Base-by-base conservation (phyloP, 2,888 invertebrate species). In the Prosapia bicincta region DNA sequence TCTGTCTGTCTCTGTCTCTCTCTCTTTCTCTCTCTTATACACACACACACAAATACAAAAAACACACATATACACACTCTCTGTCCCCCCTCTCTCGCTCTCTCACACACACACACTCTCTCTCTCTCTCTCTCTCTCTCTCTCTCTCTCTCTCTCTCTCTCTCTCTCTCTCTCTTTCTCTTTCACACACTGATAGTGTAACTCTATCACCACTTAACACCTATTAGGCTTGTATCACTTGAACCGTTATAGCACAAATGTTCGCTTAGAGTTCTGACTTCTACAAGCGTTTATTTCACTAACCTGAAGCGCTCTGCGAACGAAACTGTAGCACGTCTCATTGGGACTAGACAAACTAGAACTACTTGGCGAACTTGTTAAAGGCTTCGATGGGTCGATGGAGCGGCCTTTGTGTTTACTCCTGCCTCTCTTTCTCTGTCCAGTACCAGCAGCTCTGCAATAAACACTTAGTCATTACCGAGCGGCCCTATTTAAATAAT, bases 241-340 rank as follows among this genome's bases (percentile, higher is more conserved):
- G 13, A 9, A 38, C 9, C 10, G 38, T 38, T 38, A 38, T 38
- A 38, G 10, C 13, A n/a, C n/a, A n/a, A n/a, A n/a, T n/a, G n/a
- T n/a, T n/a, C n/a, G n/a, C n/a, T n/a, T n/a, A n/a, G n/a, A n/a
- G n/a, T 20, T 24, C 13, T 69, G 15, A 13, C 26, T 20, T 69
- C 7, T 26, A 23, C 26, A 20, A 32, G 25, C 13, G n/a, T n/a
- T n/a, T n/a, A n/a, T n/a, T n/a, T n/a, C n/a, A n/a, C 54, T 81
- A 84, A 90, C 90, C 86, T 91, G 93, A 71, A 97, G 89, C 13
- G 96, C 96, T 82, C 95, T 89, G 69, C 96, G 88, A 5, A 97
- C 95, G 84, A 97, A 97, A 82, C 96, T 96, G 85, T 97, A 97
- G 84, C 97, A 97, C 3, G 96, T 96, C 86, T 96, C 96, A 83